Percentiles rank a stretch among this genome's conserved stretches.
These are phyloP conservation scores for Lycocerus yunnanus DNA, from an alignment of 2,888 invertebrate species.

Conservation along the genomic window DNA sequence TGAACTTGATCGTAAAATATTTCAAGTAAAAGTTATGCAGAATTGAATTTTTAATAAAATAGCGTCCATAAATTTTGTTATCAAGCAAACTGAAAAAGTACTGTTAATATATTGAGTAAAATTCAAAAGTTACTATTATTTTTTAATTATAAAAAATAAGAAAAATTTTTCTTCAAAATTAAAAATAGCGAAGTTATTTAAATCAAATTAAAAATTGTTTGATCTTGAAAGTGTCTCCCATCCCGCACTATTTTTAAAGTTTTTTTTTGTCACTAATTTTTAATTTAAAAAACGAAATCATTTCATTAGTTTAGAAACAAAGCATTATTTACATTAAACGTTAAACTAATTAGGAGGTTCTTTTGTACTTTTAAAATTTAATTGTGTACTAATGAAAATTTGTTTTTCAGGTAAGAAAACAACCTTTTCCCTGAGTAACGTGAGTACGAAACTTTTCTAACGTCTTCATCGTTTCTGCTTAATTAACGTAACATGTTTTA, in stretches of 20 bases:
- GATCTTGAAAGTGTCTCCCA: not conserved
- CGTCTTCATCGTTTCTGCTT: not conserved
- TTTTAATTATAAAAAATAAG: no score
- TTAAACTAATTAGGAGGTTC: not conserved
- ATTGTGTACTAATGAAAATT: not conserved
- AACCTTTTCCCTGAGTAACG: not conserved
- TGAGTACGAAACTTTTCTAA: not conserved
- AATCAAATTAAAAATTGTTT: not conserved
- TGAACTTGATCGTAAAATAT: no score
- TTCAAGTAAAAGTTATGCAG: no score
- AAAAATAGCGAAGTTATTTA: not conserved
- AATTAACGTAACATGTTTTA: no score
- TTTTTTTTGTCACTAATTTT: not conserved
- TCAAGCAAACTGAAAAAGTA: no score
- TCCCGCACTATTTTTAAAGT: not conserved
- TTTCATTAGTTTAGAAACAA: not conserved
- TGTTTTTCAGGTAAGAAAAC: not conserved
- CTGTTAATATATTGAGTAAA: no score
- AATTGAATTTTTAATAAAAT: no score
- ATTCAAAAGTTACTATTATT: no score
- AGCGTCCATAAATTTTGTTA: no score
- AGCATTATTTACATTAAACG: not conserved
- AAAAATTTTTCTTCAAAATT: no score
- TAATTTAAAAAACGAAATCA: not conserved
- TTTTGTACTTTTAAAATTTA: not conserved